Evolutionary conservation across 2,797 vertebrate genomes (phyloP).

Genomic region (Mycteria americana): DNA sequence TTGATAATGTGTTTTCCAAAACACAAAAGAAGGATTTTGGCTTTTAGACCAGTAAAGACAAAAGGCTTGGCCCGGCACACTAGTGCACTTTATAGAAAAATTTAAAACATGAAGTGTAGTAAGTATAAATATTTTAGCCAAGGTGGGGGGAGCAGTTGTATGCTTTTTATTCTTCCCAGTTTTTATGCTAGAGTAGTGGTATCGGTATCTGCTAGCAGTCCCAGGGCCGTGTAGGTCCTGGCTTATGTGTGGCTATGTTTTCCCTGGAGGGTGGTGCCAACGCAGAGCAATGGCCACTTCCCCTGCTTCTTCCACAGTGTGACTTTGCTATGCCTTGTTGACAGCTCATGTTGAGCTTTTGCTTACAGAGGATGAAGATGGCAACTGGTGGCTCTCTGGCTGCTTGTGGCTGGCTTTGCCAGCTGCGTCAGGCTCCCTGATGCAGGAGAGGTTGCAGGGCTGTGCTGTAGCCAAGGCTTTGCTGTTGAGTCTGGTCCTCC

Average conservation of each 20-base stretch:
- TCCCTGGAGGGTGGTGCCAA: background rate
- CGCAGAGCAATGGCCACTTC: background rate
- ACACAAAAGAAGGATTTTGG: background rate
- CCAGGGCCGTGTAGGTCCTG: background rate
- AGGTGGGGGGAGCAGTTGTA: background rate
- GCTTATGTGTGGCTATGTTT: background rate
- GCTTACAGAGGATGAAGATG: background rate
- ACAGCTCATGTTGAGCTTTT: background rate
- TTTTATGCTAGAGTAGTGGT: background rate
- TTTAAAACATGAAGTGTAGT: background rate
- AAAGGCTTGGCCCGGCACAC: background rate
- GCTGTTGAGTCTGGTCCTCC: background rate
- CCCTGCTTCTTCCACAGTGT: background rate
- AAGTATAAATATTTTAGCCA: background rate
- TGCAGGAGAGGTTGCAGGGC: background rate
- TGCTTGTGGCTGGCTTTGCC: background rate
- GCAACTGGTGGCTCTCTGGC: background rate
- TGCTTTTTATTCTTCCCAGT: background rate
- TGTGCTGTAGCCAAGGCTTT: background rate
- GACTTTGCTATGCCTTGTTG: background rate
- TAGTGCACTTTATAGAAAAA: background rate
- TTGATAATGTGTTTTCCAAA: slow-evolving; percentile 14
- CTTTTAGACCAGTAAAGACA: background rate
- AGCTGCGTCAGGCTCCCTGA: rapidly evolving
- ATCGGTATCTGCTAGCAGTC: background rate